phyloP scores from a whole-genome alignment of 2,113 vertebrate genomes.

The Muscicapa adusta region DNA sequence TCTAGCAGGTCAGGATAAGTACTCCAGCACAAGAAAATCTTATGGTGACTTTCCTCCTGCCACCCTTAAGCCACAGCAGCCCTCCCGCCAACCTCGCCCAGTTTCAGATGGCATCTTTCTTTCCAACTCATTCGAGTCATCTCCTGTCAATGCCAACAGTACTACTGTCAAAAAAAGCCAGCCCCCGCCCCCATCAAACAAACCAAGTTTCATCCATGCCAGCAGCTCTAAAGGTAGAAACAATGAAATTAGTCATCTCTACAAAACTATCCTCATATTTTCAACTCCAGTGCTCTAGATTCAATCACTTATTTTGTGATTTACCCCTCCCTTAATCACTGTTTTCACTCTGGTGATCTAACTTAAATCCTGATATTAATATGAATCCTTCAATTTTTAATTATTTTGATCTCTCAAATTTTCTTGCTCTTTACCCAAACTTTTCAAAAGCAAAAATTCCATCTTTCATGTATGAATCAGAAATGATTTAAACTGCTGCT shows the following conservation, averaged over 20 bases:
- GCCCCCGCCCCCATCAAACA: conserved; percentile 80
- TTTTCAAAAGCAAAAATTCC: conserved; percentile 23
- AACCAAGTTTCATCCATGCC: conserved; percentile 77
- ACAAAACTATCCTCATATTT: conserved; percentile 29
- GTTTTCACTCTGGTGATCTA: conserved; percentile 39
- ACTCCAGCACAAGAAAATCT: conserved; percentile 85
- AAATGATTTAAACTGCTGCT: neutral
- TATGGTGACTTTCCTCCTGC: conserved; percentile 86
- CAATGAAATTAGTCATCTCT: conserved; percentile 46
- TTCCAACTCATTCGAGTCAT: conserved; percentile 88
- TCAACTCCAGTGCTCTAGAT: conserved; percentile 28
- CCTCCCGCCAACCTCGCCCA: conserved; percentile 84
- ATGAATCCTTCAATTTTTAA: conserved; percentile 19
- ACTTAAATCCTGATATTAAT: conserved; percentile 30
- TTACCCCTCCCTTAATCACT: conserved; percentile 22
- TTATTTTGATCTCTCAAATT: conserved; percentile 50
- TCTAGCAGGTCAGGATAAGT: conserved; percentile 95
- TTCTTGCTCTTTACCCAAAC: conserved; percentile 6
- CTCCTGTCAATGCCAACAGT: conserved; percentile 94
- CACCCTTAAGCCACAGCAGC: conserved; percentile 75
- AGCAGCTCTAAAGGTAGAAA: conserved; percentile 86
- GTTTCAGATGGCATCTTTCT: conserved; percentile 94
- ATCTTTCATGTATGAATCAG: conserved; percentile 2
- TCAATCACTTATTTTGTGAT: conserved; percentile 29
- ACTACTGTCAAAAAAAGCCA: conserved; percentile 77